Base-by-base conservation (phyloP, 2,888 invertebrate genomes). In the Plutella xylostella region DNA sequence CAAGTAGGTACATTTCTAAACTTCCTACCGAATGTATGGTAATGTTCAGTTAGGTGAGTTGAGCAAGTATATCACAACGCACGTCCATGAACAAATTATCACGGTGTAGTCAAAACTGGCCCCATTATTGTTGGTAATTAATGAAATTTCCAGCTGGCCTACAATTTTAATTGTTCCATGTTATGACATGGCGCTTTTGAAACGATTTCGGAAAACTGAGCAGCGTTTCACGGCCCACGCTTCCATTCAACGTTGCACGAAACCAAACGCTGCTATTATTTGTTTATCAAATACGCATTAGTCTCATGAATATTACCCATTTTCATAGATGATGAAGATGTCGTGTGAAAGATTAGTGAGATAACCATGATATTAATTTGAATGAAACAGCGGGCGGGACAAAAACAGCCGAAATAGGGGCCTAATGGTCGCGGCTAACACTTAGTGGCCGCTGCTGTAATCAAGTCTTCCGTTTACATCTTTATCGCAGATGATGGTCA, bases 251-350 rank as follows among this genome's bases (percentile, higher is more conserved):
- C 37, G 40, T 39, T 28, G 39, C 30, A 42, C 43, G 20, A 28
- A 46, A 19, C 40, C 44, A 40, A 40, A 43, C 35, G 35, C 42
- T 20, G 35, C 31, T 15, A 74, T 78, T 74, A 80, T 78, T 73
- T 79, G 76, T 80, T 82, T 80, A 77, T 80, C 76, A 80, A 80
- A 80, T 76, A 74, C 61, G 53, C 79, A 82, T 80, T 76, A 79
- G 62, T 67, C 54, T 65, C 64, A 66, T 68, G 65, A 65, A 58
- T 56, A 59, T 42, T 40, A 28, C 40, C 56, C 59, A 65, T 68
- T 66, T 68, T 61, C 56, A 61, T 63, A 60, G 57, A 60, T 63
- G 65, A 80, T 78, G 68, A 77, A 82, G 79, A 76, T 77, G 80
- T 79, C 79, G 78, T 76, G 77, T 78, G 76, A 79, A 79, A 69